Evolutionary conservation across 1,140 invertebrate genomes (phyloP).

Genomic region (Bicyclus anynana): DNA sequence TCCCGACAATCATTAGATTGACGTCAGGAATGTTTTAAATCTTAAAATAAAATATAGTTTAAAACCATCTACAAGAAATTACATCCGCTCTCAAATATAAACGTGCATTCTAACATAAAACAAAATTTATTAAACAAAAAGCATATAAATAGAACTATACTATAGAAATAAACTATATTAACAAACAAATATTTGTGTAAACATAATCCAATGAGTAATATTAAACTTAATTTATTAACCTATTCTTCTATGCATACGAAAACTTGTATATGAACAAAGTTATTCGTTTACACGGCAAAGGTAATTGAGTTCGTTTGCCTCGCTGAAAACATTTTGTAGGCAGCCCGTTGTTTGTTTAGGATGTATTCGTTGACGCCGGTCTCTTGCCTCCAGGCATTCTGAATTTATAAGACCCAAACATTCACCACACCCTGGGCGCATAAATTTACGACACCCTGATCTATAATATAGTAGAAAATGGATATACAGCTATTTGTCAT

Average conservation of each 20-base stretch:
- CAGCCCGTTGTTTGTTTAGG: slow-evolving; percentile 38
- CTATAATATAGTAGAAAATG: background rate
- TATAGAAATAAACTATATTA: too few relatives aligned
- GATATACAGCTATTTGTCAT: background rate
- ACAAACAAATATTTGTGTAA: too few relatives aligned
- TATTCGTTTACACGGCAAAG: slow-evolving; percentile 9
- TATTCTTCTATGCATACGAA: background rate
- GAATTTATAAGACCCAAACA: slow-evolving; percentile 30
- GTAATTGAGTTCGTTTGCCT: slow-evolving; percentile 26
- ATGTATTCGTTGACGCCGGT: slow-evolving; percentile 33
- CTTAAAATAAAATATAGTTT: too few relatives aligned
- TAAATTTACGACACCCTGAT: slow-evolving; percentile 1
- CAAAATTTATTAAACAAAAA: too few relatives aligned
- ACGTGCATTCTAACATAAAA: too few relatives aligned
- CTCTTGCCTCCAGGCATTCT: slow-evolving; percentile 30
- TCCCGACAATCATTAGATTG: too few relatives aligned
- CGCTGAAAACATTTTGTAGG: slow-evolving; percentile 22
- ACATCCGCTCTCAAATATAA: too few relatives aligned
- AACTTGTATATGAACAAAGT: background rate
- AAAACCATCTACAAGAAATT: too few relatives aligned
- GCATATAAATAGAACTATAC: too few relatives aligned
- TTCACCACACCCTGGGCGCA: slow-evolving; percentile 8
- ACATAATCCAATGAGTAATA: too few relatives aligned
- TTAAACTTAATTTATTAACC: too few relatives aligned
- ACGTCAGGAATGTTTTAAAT: too few relatives aligned